Percentiles rank a stretch among this genome's conserved stretches.
phyloP scores from a whole-genome alignment of 2,888 invertebrate species.

The Holacanthella duospinosa region DNA sequence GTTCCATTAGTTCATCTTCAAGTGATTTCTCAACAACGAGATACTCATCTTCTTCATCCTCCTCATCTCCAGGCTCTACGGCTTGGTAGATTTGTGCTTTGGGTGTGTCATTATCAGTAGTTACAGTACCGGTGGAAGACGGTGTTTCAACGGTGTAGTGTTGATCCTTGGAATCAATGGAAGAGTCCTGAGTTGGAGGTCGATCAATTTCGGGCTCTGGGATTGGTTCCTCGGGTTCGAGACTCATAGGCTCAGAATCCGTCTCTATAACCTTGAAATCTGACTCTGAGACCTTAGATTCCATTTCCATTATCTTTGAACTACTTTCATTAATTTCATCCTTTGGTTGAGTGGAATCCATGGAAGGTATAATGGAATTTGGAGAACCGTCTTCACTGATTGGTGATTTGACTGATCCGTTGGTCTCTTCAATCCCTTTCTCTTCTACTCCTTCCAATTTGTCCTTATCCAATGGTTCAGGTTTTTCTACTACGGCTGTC shows the following conservation, averaged over 20 bases:
- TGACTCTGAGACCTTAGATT: too few relatives aligned
- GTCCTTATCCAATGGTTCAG: conserved; percentile 18
- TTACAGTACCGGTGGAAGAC: conserved; percentile 24
- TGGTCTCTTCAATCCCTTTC: conserved; percentile 14
- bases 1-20: conserved; percentile 6
- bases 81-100: conserved; percentile 6
- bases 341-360: too few relatives aligned
- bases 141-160: conserved; percentile 8
- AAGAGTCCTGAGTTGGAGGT: conserved; percentile 1
- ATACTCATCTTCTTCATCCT: conserved; percentile 37
- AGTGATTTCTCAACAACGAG: conserved; percentile 33
- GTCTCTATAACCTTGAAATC: too few relatives aligned
- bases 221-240: too few relatives aligned
- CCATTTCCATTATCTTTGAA: not conserved
- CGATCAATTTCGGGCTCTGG: too few relatives aligned
- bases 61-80: conserved; percentile 17
- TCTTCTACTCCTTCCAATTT: conserved; percentile 13
- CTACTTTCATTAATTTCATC: conserved; percentile 11
- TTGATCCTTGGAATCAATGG: conserved; percentile 22
- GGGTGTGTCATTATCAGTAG: conserved; percentile 23
- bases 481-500: conserved; percentile 13
- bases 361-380: not conserved
- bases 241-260: not conserved
- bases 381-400: not conserved
- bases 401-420: conserved; percentile 12